phyloP scores from a whole-genome alignment of 2,888 invertebrate genomes.

The Volucella inanis region DNA sequence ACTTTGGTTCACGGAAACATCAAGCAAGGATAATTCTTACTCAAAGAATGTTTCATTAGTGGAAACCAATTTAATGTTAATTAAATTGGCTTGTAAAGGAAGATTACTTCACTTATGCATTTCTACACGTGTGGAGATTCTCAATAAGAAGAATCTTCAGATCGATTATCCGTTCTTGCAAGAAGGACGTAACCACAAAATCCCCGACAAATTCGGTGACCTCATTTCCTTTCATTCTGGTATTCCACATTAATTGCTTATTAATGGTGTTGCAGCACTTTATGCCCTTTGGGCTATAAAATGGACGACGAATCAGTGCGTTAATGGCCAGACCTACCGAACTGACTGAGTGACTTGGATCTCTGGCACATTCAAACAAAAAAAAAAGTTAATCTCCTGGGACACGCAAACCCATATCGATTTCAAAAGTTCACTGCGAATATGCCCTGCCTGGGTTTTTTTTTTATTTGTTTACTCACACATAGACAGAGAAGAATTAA shows the following conservation, averaged over 20 bases:
- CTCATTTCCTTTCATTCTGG: too few species aligned
- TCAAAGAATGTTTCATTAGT: too few species aligned
- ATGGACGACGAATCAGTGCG: constrained; percentile 28
- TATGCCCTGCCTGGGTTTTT: neutral
- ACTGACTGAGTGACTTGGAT: constrained; percentile 28
- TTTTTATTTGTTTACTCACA: neutral
- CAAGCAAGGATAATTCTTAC: too few species aligned
- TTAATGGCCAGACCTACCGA: constrained; percentile 10
- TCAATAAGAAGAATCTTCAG: too few species aligned
- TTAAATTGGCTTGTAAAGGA: too few species aligned
- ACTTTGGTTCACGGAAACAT: too few species aligned
- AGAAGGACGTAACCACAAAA: neutral
- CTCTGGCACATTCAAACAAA: constrained; percentile 8
- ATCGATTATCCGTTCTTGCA: too few species aligned
- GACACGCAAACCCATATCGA: constrained; percentile 39
- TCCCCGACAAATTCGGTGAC: neutral
- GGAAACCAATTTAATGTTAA: too few species aligned
- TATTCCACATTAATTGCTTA: neutral
- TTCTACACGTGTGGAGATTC: too few species aligned
- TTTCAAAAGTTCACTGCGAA: constrained; percentile 34
- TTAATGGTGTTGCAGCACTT: neutral
- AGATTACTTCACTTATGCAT: too few species aligned
- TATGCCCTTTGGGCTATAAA: neutral
- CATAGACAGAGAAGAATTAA: constrained; percentile 4
- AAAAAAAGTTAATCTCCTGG: constrained; percentile 9